Evolutionary conservation across 2,113 vertebrate species (phyloP).

Genomic region (Barnardius zonarius): DNA sequence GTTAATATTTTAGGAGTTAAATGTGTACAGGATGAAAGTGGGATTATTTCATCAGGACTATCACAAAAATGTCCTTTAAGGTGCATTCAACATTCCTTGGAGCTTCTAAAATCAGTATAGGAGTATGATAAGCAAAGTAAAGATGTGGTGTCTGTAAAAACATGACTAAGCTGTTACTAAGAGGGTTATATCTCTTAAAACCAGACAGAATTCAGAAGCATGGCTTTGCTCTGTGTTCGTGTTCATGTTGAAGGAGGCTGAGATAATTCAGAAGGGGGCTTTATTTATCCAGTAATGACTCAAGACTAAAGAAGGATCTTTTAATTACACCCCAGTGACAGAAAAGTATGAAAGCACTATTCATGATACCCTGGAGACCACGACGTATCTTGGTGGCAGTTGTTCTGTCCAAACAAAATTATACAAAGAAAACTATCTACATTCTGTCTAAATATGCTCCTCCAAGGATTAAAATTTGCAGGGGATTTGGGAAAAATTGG

Average conservation of each 20-base stretch:
- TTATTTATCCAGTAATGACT: background rate
- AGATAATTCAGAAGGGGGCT: slow-evolving; percentile 2
- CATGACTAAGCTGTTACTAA: background rate
- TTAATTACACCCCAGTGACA: background rate
- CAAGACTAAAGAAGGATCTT: background rate
- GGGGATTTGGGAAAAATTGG: background rate
- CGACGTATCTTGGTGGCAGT: background rate
- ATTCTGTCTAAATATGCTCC: background rate
- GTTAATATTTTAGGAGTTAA: background rate
- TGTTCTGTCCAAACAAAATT: background rate
- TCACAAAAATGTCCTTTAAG: background rate
- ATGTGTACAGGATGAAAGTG: background rate
- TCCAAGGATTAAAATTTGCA: background rate
- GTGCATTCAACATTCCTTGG: background rate
- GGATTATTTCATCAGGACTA: background rate
- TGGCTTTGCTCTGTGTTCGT: background rate
- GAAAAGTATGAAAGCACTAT: slow-evolving; percentile 6
- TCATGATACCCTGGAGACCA: background rate
- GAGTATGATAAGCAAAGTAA: background rate
- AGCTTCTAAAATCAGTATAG: background rate
- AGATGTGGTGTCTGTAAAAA: background rate
- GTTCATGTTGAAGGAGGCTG: background rate
- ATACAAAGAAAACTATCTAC: background rate
- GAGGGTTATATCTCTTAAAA: background rate
- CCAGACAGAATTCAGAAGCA: background rate